Evolutionary conservation across 2,888 invertebrate genomes (phyloP).

Genomic region (Ormyrus pomaceus): DNA sequence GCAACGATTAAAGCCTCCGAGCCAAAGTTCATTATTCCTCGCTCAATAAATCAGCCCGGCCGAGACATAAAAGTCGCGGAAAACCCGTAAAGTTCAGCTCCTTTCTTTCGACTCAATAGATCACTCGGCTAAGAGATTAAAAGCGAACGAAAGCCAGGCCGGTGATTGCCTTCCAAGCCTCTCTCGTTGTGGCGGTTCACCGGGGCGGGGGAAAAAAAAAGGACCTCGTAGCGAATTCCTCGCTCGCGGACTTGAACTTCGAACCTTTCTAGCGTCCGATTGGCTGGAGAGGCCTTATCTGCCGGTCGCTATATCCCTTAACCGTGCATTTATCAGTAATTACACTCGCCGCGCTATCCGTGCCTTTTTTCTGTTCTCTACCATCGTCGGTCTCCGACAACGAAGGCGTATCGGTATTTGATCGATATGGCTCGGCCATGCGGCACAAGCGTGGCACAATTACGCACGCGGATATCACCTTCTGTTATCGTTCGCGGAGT

Average conservation of each 20-base stretch:
- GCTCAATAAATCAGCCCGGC: too few species aligned
- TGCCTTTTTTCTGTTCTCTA: slow-evolving; percentile 14
- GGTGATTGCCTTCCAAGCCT: neutral
- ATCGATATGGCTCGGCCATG: slow-evolving; percentile 31
- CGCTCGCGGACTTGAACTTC: slow-evolving; percentile 50
- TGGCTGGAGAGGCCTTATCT: slow-evolving; percentile 30
- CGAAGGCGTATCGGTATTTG: slow-evolving; percentile 35
- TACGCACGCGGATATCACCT: slow-evolving; percentile 28
- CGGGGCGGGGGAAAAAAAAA: neutral
- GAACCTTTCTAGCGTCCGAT: slow-evolving; percentile 47
- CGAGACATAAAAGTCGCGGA: too few species aligned
- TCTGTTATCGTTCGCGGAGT: slow-evolving; percentile 31
- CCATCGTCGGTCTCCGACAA: neutral
- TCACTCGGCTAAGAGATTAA: slow-evolving; percentile 4
- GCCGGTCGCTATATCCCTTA: slow-evolving; percentile 13
- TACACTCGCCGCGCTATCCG: neutral
- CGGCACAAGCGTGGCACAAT: slow-evolving; percentile 18
- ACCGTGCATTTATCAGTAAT: too few species aligned
- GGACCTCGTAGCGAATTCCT: slow-evolving; percentile 23
- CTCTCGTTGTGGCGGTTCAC: neutral
- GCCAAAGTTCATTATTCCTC: too few species aligned
- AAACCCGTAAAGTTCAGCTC: too few species aligned
- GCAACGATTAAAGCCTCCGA: too few species aligned
- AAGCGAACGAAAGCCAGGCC: slow-evolving; percentile 2
- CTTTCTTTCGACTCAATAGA: neutral